phyloP scores from a whole-genome alignment of 2,888 invertebrate genomes.

The Thymelicus acteon region DNA sequence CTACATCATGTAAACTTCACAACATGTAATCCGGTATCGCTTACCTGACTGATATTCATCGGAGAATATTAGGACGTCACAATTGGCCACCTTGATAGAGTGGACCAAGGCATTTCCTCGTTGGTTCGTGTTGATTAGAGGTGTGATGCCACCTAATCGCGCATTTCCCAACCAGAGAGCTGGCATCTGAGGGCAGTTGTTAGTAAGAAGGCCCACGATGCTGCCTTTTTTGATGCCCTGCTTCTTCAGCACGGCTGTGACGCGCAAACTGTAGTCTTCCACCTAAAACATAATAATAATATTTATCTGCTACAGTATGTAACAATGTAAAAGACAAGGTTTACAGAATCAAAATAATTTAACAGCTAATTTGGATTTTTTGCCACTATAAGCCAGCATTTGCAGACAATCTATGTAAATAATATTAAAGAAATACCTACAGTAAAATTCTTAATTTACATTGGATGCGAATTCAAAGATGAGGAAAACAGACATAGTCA shows the following conservation, averaged over 20 bases:
- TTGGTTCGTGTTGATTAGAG: conserved; percentile 97
- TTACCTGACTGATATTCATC: conserved; percentile 88
- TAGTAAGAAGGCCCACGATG: conserved; percentile 94
- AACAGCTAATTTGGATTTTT: too few relatives aligned
- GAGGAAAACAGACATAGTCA: too few relatives aligned
- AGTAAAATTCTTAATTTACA: too few relatives aligned
- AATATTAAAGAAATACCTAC: too few relatives aligned
- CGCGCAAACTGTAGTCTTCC: conserved; percentile 93
- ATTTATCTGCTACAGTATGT: too few relatives aligned
- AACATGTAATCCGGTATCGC: neutral
- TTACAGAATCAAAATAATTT: too few relatives aligned
- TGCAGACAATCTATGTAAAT: too few relatives aligned
- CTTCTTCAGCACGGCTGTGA: conserved; percentile 91
- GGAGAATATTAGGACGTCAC: conserved; percentile 93
- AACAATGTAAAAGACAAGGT: too few relatives aligned
- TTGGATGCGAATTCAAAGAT: too few relatives aligned
- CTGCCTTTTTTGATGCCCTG: conserved; percentile 94
- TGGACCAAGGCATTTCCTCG: conserved; percentile 93
- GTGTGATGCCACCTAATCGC: conserved; percentile 93
- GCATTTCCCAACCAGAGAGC: conserved; percentile 97
- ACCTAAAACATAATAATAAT: conserved; percentile 80
- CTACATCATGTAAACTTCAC: conserved; percentile 9
- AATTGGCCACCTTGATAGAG: conserved; percentile 93
- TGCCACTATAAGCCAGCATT: too few relatives aligned
- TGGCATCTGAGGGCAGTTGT: conserved; percentile 96